Conservation (phyloP, 2,113 vertebrate species). For the Scopus umbretta region DNA sequence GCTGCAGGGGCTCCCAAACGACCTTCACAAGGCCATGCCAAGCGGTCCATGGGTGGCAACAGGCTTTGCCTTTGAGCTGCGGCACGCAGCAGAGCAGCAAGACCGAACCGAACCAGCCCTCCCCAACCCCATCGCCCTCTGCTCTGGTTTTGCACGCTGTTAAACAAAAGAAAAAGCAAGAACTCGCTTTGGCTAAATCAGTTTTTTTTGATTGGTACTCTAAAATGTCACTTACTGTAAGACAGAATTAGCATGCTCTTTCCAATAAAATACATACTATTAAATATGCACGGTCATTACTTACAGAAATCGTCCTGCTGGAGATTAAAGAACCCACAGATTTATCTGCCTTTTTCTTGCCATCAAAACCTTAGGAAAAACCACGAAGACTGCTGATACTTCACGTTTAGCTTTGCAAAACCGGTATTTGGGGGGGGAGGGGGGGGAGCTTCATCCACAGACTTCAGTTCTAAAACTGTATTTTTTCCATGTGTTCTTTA, state of each 20-base stretch:
- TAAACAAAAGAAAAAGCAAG: not conserved
- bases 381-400: not conserved
- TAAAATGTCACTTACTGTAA: not conserved
- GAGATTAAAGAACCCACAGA: not conserved
- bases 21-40: not conserved
- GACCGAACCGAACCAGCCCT: accelerated
- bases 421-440: not conserved
- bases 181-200: not conserved
- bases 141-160: accelerated
- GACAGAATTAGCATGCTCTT: not conserved
- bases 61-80: not conserved
- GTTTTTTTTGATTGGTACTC: not conserved
- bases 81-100: accelerated
- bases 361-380: not conserved
- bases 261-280: not conserved
- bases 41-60: not conserved
- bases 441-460: not conserved
- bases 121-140: not conserved
- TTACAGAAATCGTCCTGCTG: not conserved
- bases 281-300: not conserved
- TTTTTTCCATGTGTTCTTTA: not conserved
- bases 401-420: not conserved
- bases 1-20: not conserved
- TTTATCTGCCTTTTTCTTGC: not conserved
- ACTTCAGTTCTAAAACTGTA: not conserved